These are phyloP conservation scores for Oryzias celebensis DNA, from an alignment of 2,113 vertebrate genomes.

Conservation along the genomic window DNA sequence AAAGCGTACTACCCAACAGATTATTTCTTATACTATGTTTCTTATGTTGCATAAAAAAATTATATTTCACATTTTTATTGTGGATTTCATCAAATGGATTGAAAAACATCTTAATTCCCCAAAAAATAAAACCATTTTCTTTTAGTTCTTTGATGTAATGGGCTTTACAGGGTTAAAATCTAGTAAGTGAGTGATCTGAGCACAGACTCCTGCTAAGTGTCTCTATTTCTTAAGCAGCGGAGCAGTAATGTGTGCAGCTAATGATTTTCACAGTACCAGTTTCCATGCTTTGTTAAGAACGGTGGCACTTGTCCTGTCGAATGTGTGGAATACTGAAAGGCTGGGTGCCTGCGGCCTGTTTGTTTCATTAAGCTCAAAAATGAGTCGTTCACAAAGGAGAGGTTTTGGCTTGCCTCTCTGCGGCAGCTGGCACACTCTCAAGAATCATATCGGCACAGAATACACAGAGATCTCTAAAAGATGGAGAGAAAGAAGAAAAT, in stretches of 20 bases:
- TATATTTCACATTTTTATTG: no score
- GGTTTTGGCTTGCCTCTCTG: constrained; percentile 3
- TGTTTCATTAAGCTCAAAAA: constrained; percentile 17
- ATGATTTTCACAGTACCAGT: background rate
- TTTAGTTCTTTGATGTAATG: no score
- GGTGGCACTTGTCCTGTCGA: background rate
- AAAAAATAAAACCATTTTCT: no score
- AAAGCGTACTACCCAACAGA: no score
- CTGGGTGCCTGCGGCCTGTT: constrained; percentile 16
- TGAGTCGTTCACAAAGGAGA: constrained; percentile 29
- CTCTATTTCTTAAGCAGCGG: background rate
- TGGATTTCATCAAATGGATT: no score
- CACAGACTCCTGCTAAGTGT: no score
- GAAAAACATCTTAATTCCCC: no score
- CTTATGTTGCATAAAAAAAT: no score
- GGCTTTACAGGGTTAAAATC: no score
- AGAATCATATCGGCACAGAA: background rate
- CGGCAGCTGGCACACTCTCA: background rate
- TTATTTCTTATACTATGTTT: no score
- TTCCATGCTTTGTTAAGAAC: constrained; percentile 2
- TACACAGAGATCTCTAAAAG: background rate
- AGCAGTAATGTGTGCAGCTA: background rate
- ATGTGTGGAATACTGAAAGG: constrained; percentile 1
- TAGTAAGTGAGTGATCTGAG: no score
- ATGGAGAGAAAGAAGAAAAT: background rate